A percentile compares a stretch with the other conserved stretches of the same genome.
These are phyloP conservation scores for Ptychadena robeensis DNA, from an alignment of 2,797 vertebrate genomes.

Conservation along the genomic window DNA sequence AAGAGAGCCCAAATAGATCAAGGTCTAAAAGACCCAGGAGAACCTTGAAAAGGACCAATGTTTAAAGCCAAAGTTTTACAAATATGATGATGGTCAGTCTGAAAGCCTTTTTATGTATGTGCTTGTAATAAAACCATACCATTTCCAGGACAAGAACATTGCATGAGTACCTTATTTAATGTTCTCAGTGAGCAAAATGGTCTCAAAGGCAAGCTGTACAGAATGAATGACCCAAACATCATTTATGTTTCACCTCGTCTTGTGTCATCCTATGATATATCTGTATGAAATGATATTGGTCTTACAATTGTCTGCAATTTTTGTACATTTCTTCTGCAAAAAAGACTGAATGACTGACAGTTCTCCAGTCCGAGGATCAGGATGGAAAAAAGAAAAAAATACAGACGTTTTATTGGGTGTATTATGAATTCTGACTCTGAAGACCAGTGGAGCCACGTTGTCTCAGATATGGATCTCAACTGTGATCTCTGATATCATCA, in stretches of 20 bases:
- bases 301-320: neutral
- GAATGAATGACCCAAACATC: neutral
- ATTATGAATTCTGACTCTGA: neutral
- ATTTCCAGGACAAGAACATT: conserved; percentile 5
- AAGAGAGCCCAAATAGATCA: conserved; percentile 9
- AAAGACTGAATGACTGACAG: neutral
- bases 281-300: neutral
- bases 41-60: neutral
- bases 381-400: neutral
- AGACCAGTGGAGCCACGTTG: neutral
- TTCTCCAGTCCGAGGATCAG: neutral
- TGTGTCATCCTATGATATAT: neutral
- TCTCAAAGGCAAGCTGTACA: neutral
- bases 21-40: conserved; percentile 15
- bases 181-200: neutral
- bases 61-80: neutral
- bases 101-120: conserved; percentile 50
- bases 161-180: neutral
- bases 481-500: no score
- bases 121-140: conserved; percentile 32
- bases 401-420: neutral
- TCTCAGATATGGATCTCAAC: no score
- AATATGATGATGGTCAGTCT: conserved; percentile 26
- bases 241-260: neutral
- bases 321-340: neutral